These are phyloP conservation scores for Eupleurogrammus muticus DNA, from an alignment of 2,797 vertebrate species.

Conservation along the genomic window DNA sequence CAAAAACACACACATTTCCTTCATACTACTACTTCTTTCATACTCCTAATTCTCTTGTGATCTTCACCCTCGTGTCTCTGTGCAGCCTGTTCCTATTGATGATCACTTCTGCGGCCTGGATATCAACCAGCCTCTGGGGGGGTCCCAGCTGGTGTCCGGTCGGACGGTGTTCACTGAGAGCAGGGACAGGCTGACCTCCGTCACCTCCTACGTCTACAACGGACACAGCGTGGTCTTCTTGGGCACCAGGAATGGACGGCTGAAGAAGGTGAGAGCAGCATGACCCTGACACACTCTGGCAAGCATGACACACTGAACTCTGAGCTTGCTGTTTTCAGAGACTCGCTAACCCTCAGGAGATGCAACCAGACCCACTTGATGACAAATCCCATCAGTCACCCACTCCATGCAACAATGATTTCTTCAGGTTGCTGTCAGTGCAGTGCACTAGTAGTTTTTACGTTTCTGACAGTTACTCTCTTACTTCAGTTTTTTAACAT, in stretches of 20 bases:
- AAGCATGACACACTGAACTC: background rate
- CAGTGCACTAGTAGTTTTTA: background rate
- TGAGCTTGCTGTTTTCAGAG: slow-evolving; percentile 3
- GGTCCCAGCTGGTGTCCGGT: slow-evolving; percentile 91
- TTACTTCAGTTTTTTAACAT: background rate
- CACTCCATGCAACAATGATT: background rate
- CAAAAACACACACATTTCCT: too few relatives aligned
- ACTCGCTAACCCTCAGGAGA: slow-evolving; percentile 4
- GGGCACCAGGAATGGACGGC: slow-evolving; percentile 90
- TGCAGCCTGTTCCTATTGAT: slow-evolving; percentile 95
- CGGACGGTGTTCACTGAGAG: slow-evolving; percentile 88
- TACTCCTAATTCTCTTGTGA: slow-evolving; percentile 22
- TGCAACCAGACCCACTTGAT: slow-evolving; percentile 17
- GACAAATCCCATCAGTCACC: slow-evolving; percentile 11
- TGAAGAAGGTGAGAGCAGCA: slow-evolving; percentile 91
- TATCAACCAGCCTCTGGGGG: slow-evolving; percentile 96
- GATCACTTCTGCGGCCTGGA: slow-evolving; percentile 97
- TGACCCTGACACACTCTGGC: background rate
- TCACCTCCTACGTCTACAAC: slow-evolving; percentile 93
- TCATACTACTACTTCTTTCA: background rate
- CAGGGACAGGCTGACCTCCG: slow-evolving; percentile 92
- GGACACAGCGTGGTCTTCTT: slow-evolving; percentile 94
- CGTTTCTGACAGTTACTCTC: background rate
- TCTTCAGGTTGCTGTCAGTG: slow-evolving; percentile 4
- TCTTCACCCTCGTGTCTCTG: slow-evolving; percentile 27